Percentiles rank a stretch among this genome's conserved stretches.
phyloP scores from a whole-genome alignment of 2,888 invertebrate species.

The Drosophila robusta region DNA sequence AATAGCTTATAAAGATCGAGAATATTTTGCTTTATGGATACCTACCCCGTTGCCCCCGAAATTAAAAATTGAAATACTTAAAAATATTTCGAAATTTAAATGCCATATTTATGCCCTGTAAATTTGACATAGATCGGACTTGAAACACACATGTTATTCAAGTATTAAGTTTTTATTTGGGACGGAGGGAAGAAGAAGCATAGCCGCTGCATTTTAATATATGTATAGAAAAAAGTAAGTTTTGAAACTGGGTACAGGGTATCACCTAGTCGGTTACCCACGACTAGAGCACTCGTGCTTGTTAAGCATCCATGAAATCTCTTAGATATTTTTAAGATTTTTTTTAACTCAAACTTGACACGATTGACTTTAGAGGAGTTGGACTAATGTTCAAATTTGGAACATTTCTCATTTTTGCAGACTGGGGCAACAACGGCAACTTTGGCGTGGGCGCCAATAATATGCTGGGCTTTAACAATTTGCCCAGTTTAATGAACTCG shows the following conservation, averaged over 20 bases:
- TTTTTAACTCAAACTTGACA: background rate
- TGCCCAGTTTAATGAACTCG: constrained; percentile 78
- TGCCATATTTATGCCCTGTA: too few species aligned
- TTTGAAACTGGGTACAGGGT: background rate
- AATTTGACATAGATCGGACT: background rate
- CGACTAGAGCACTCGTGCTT: too few species aligned
- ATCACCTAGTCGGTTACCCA: background rate
- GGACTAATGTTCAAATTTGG: constrained; percentile 19
- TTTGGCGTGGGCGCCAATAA: constrained; percentile 82
- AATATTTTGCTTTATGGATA: background rate
- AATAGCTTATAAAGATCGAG: background rate
- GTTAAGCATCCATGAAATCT: too few species aligned
- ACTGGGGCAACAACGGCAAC: constrained; percentile 76
- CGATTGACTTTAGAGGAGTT: background rate
- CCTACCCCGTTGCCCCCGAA: background rate
- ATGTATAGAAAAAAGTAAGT: background rate
- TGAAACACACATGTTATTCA: too few species aligned
- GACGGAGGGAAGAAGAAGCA: too few species aligned
- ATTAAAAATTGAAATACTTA: background rate
- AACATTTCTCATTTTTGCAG: constrained; percentile 48
- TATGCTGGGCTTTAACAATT: constrained; percentile 82
- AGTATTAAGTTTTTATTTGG: too few species aligned
- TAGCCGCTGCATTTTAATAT: too few species aligned
- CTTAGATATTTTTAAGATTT: background rate
- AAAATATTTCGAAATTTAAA: too few species aligned